A percentile compares a stretch with the other conserved stretches of the same genome.
These are phyloP conservation scores for Heliconius aoede DNA, from an alignment of 2,888 invertebrate species.

Conservation along the genomic window DNA sequence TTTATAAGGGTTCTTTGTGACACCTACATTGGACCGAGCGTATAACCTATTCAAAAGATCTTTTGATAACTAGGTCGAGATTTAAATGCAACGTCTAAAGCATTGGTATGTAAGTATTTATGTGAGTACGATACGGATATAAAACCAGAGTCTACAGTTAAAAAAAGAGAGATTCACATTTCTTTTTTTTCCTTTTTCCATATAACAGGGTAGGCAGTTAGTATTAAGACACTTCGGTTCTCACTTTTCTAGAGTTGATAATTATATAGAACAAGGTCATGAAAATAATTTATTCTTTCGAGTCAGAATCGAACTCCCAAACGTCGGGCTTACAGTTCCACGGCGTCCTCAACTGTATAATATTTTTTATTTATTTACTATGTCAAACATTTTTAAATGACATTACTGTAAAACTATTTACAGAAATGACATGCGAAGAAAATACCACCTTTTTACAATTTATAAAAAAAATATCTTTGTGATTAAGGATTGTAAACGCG, in stretches of 20 bases:
- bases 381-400: no score
- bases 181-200: neutral
- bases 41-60: conserved; percentile 29
- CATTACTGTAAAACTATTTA: no score
- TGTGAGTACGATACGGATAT: conserved; percentile 16
- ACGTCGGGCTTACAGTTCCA: no score
- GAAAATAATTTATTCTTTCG: no score
- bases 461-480: no score
- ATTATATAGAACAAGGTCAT: neutral
- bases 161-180: neutral
- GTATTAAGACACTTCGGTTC: no score
- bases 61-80: conserved; percentile 34
- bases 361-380: no score
- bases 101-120: conserved; percentile 25
- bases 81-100: conserved; percentile 32
- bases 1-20: conserved; percentile 36
- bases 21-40: conserved; percentile 33
- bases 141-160: neutral
- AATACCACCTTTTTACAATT: no score
- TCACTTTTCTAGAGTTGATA: neutral
- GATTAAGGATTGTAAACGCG: no score
- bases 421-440: no score
- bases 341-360: no score
- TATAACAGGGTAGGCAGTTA: neutral
- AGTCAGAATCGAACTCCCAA: no score